Conservation (phyloP, 64 coral and sea anemone species). For the Dendrophyllia cribrosa region DNA sequence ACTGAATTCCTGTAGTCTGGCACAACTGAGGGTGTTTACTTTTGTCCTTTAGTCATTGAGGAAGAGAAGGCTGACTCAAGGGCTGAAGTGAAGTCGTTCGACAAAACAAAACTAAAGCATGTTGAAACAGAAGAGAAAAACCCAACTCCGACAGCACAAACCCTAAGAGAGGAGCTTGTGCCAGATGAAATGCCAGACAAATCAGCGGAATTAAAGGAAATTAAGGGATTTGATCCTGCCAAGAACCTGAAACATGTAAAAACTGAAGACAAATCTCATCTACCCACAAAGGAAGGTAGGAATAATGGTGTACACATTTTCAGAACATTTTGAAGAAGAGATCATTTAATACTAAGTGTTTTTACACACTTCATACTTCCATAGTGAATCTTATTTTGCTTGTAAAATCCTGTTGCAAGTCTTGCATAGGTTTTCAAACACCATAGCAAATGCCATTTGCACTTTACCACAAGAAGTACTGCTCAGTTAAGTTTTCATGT, state of each 20-base stretch:
- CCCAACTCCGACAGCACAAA: conserved; percentile 35
- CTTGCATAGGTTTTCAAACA: too few relatives aligned
- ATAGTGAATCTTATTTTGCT: too few relatives aligned
- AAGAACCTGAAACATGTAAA: conserved; percentile 68
- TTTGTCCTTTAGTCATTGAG: conserved; percentile 4
- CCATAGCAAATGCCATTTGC: too few relatives aligned
- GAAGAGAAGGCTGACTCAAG: conserved; percentile 31
- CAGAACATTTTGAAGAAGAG: too few relatives aligned
- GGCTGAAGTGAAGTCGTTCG: conserved; percentile 65
- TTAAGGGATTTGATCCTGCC: conserved; percentile 51
- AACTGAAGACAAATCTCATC: conserved; percentile 55
- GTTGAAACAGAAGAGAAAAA: conserved; percentile 74
- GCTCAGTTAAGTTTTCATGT: too few relatives aligned
- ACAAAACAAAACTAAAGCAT: conserved; percentile 69
- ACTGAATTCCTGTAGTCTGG: too few relatives aligned
- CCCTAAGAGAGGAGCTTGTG: conserved; percentile 12
- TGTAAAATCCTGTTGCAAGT: too few relatives aligned
- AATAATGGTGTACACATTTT: too few relatives aligned
- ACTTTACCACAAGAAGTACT: too few relatives aligned
- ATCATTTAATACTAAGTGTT: too few relatives aligned
- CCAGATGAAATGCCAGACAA: conserved; percentile 32
- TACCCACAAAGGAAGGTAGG: conserved; percentile 56
- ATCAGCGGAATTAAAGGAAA: conserved; percentile 58
- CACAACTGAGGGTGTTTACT: not conserved
- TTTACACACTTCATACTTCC: too few relatives aligned